phyloP scores from a whole-genome alignment of 2,113 vertebrate species.

The Cyanoramphus novaezelandiae region DNA sequence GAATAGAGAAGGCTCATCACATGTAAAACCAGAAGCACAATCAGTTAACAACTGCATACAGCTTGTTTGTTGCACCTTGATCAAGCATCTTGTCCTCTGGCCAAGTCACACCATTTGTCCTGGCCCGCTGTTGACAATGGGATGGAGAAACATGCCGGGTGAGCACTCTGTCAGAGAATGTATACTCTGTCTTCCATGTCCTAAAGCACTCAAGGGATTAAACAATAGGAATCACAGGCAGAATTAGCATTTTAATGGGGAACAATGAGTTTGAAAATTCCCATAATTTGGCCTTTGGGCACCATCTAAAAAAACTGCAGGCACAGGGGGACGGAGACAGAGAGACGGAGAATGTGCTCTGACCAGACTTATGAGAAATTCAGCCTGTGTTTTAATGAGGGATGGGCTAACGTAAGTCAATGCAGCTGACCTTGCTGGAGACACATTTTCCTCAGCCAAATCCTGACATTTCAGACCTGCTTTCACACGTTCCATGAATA shows the following conservation, averaged over 20 bases:
- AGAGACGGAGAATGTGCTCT: neutral
- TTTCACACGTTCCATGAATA: conserved; percentile 76
- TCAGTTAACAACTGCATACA: neutral
- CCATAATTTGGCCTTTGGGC: conserved; percentile 59
- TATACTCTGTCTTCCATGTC: conserved; percentile 42
- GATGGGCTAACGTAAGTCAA: conserved; percentile 52
- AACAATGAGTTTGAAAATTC: conserved; percentile 65
- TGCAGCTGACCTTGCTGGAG: conserved; percentile 62
- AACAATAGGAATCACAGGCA: conserved; percentile 57
- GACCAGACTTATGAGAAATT: conserved; percentile 54
- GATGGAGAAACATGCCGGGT: neutral
- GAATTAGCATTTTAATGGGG: conserved; percentile 72
- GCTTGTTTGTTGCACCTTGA: neutral
- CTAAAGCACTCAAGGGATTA: conserved; percentile 56
- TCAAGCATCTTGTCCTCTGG: neutral
- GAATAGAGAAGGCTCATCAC: neutral
- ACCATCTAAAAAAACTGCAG: conserved; percentile 27
- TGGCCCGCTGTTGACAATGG: neutral
- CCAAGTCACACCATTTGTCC: conserved; percentile 30
- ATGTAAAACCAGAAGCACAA: neutral
- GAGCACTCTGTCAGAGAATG: conserved; percentile 8
- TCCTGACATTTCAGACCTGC: conserved; percentile 69
- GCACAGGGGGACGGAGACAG: neutral
- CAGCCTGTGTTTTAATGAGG: conserved; percentile 47
- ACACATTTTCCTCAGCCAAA: conserved; percentile 72